Evolutionary conservation across 2,888 invertebrate species (phyloP), one percentile per base, ranked within the genome.

Genomic region (Cotesia congregata): DNA sequence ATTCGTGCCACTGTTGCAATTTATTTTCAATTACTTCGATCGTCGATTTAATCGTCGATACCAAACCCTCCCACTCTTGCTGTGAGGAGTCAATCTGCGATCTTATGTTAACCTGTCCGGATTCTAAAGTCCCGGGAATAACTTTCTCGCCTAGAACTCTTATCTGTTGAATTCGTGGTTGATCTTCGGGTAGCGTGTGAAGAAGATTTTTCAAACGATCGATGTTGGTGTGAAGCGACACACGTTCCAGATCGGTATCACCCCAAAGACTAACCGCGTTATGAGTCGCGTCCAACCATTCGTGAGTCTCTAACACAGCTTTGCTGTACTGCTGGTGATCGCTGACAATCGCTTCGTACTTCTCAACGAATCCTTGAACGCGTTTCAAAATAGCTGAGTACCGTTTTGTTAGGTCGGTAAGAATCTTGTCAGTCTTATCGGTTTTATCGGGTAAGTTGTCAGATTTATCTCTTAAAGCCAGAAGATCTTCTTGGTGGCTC

Each of bases 1-100:
- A 98, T 85, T 97, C 97, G 74, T 94, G 93, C 98, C 98, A 98
- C 85, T 96, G 96, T 84, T 95, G 94, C 70, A 98, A 91, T 88
- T 97, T 96, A 68, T 92, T 93, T 88, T 97, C 96, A 74, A 98
- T 91, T 0, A 93, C 91, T 83, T 95, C 94, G 68, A 97, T 95
- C 0, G 95, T 95, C 12, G 94, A 93, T 83, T 93, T 93, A 1
- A 96, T 93, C 20, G 94, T 92, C 0, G 96, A 95, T 0, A 94
- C 91, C 1, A 97, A 90, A 12, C 95, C 94, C 88, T 96, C 95
- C 97, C 97, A 97, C 90, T 97, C 96, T 86, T 96, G 96, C 85
- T 96, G 96, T 0, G 96, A 95, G 7, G 94, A 93, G 86, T 97
- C 96, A 64, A 97, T 94, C 90, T 97, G 96, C 9, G 95, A 94